These are phyloP conservation scores for Virgularia gustaviana DNA, from an alignment of 92 coral and sea anemone genomes.

Conservation along the genomic window DNA sequence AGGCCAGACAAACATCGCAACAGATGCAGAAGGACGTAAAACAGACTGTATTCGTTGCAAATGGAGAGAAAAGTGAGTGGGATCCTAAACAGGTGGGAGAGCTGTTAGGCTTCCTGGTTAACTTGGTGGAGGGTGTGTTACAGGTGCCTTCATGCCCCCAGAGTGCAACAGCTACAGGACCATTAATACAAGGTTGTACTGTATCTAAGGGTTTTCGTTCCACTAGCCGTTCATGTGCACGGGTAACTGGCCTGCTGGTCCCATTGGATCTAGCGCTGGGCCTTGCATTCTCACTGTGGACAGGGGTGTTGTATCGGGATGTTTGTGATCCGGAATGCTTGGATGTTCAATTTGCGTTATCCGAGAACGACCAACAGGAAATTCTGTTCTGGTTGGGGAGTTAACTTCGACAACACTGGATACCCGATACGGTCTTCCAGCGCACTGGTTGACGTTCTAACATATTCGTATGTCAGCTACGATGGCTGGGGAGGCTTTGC, in stretches of 20 bases:
- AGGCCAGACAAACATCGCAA: too few relatives aligned
- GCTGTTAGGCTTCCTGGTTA: too few relatives aligned
- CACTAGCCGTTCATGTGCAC: slow-evolving; percentile 40
- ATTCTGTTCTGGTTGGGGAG: too few relatives aligned
- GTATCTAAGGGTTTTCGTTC: slow-evolving; percentile 22
- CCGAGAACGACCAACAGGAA: neutral
- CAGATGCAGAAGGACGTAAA: neutral
- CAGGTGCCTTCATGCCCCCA: too few relatives aligned
- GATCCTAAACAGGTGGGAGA: slow-evolving; percentile 24
- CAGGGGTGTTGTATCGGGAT: neutral
- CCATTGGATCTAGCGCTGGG: too few relatives aligned
- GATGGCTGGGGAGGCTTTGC: slow-evolving; percentile 58
- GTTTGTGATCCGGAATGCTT: too few relatives aligned
- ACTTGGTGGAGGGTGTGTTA: too few relatives aligned
- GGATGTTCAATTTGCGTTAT: neutral
- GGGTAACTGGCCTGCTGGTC: slow-evolving; percentile 18
- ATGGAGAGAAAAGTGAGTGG: neutral
- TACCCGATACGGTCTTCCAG: slow-evolving; percentile 48
- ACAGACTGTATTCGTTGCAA: slow-evolving; percentile 4
- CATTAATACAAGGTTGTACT: too few relatives aligned
- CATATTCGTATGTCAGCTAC: slow-evolving; percentile 58
- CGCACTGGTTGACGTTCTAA: slow-evolving; percentile 46
- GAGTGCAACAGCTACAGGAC: too few relatives aligned
- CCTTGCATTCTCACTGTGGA: slow-evolving; percentile 53
- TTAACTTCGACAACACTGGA: slow-evolving; percentile 39